Conservation (phyloP, 1,140 invertebrate genomes). For the Atta cephalotes region DNA sequence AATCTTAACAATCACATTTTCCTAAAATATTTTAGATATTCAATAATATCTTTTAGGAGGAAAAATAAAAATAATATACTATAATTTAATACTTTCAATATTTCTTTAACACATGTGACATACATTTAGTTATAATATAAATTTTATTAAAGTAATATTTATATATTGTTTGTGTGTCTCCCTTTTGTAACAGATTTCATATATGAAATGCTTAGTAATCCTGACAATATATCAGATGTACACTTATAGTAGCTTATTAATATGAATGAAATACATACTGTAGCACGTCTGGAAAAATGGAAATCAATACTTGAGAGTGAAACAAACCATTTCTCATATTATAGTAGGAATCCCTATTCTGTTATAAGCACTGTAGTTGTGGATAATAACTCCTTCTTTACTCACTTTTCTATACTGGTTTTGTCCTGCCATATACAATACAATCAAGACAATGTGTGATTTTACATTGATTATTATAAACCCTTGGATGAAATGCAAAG, state of each 20-base stretch:
- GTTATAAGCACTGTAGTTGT: constrained; percentile 50
- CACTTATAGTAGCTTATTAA: constrained; percentile 66
- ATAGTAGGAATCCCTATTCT: constrained; percentile 36
- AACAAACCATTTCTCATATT: constrained; percentile 61
- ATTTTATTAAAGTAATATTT: constrained; percentile 14
- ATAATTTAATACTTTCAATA: not conserved
- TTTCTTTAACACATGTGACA: not conserved
- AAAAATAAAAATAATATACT: not conserved
- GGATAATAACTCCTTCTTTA: constrained; percentile 12
- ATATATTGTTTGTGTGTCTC: not conserved
- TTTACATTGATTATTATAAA: not conserved
- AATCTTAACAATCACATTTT: not conserved
- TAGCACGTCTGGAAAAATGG: constrained; percentile 63
- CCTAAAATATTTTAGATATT: not conserved
- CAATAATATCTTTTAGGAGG: not conserved
- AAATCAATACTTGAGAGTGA: constrained; percentile 68
- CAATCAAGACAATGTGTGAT: not conserved
- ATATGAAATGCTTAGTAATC: constrained; percentile 53
- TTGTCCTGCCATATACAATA: not conserved
- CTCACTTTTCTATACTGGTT: constrained; percentile 18
- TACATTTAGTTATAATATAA: not conserved
- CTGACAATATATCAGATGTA: constrained; percentile 59
- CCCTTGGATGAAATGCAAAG: not conserved
- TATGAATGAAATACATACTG: constrained; percentile 68
- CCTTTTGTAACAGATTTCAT: not conserved